Percentiles rank a stretch among this genome's conserved stretches.
phyloP scores from a whole-genome alignment of 2,888 invertebrate genomes.

The Trachelus stipa region DNA sequence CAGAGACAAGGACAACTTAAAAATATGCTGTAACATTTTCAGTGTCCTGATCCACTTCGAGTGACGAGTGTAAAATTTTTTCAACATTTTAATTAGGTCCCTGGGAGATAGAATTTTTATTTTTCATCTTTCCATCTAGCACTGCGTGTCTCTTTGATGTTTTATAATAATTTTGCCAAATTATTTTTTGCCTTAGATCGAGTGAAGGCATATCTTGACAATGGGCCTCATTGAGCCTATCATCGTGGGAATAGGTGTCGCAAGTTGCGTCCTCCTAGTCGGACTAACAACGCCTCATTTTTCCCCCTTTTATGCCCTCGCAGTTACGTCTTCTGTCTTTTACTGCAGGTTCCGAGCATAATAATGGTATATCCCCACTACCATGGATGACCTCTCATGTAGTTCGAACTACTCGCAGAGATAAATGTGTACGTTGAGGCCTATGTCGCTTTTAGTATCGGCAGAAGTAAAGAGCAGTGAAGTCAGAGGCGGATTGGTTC shows the following conservation, averaged over 20 bases:
- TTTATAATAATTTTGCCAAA: not conserved
- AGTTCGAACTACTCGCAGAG: slow-evolving; percentile 60
- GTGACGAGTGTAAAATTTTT: not conserved
- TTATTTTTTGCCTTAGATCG: not conserved
- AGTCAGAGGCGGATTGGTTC: slow-evolving; percentile 11
- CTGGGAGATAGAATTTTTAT: not conserved
- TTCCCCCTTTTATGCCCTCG: slow-evolving; percentile 16
- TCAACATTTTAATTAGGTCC: not conserved
- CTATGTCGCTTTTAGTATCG: slow-evolving; percentile 60
- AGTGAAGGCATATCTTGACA: slow-evolving; percentile 31
- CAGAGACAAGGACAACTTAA: not conserved
- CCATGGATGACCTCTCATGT: slow-evolving; percentile 63
- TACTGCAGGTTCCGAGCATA: slow-evolving; percentile 1
- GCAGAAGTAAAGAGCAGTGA: slow-evolving; percentile 36
- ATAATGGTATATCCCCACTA: slow-evolving; percentile 47
- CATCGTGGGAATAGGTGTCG: slow-evolving; percentile 25
- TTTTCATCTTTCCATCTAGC: not conserved
- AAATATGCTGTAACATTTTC: not conserved
- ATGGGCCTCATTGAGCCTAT: slow-evolving; percentile 48
- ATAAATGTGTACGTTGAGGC: slow-evolving; percentile 63
- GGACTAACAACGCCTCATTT: slow-evolving; percentile 2
- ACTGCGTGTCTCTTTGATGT: not conserved
- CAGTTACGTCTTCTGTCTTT: slow-evolving; percentile 9
- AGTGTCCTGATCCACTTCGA: not conserved
- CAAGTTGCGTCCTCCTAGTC: slow-evolving; percentile 9